Evolutionary conservation across 2,113 vertebrate species (phyloP).

Genomic region (Bubo bubo): DNA sequence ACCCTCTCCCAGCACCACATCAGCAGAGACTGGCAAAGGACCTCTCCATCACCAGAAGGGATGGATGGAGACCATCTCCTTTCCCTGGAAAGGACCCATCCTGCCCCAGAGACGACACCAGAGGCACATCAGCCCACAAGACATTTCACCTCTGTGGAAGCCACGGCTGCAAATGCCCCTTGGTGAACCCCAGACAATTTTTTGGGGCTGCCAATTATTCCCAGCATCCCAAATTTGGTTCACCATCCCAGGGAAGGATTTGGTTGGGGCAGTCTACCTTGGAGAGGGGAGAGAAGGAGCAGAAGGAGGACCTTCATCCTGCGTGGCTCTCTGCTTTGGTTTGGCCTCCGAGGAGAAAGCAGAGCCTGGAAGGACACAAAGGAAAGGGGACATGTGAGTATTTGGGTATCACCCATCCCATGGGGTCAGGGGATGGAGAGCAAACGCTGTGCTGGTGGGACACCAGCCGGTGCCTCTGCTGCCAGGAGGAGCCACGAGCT

Average conservation of each 20-base stretch:
- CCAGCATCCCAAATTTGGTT: neutral
- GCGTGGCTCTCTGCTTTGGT: neutral
- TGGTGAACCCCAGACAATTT: neutral
- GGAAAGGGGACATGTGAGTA: neutral
- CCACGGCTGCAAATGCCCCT: neutral
- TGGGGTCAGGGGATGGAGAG: neutral
- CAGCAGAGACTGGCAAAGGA: neutral
- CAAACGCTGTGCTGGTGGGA: neutral
- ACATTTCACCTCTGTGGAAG: neutral
- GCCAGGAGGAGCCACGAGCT: neutral
- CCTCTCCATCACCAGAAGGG: neutral
- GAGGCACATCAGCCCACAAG: neutral
- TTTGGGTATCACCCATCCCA: neutral
- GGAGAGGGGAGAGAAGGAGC: conserved; percentile 22
- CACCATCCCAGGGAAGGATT: fast-evolving
- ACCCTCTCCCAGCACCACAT: neutral
- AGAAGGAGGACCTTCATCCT: conserved; percentile 3
- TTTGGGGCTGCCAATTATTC: neutral
- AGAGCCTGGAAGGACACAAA: neutral
- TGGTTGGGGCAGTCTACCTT: conserved; percentile 41
- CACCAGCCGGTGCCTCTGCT: neutral
- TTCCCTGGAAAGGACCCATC: neutral
- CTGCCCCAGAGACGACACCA: neutral
- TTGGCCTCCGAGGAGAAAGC: neutral
- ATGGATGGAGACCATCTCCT: neutral